These are phyloP conservation scores for Callosobruchus maculatus DNA, from an alignment of 2,888 invertebrate genomes.

Conservation along the genomic window DNA sequence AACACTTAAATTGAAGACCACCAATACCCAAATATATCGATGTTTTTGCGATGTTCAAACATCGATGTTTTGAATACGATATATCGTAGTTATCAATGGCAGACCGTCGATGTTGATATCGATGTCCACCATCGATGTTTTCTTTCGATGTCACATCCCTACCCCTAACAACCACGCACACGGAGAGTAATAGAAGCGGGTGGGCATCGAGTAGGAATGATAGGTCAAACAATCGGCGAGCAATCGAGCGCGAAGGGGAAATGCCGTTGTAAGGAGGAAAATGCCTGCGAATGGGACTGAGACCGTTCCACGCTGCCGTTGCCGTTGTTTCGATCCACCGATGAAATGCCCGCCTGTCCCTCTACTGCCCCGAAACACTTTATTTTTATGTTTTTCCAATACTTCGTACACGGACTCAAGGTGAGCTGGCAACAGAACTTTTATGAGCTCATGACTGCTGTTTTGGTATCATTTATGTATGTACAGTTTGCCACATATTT, in stretches of 20 bases:
- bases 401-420: neutral
- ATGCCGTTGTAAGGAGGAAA: conserved; percentile 50
- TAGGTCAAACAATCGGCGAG: conserved; percentile 49
- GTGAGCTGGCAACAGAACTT: neutral
- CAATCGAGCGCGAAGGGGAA: conserved; percentile 51
- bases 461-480: neutral
- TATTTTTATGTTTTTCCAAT: conserved; percentile 2
- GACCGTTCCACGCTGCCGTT: conserved; percentile 39
- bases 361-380: neutral
- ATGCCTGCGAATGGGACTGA: conserved; percentile 49
- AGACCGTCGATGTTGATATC: no score
- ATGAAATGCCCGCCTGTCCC: neutral
- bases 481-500: no score
- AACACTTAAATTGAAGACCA: no score
- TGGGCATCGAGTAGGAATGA: conserved; percentile 36
- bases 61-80: no score
- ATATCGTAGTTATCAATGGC: no score
- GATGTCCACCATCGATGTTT: no score
- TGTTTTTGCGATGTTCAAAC: no score
- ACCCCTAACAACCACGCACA: no score
- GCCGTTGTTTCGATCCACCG: neutral
- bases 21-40: no score
- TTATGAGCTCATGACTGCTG: neutral
- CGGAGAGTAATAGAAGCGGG: conserved; percentile 20
- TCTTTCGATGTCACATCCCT: no score